Conservation (phyloP, 1,140 invertebrate genomes). For the Anoplolepis gracilipes region DNA sequence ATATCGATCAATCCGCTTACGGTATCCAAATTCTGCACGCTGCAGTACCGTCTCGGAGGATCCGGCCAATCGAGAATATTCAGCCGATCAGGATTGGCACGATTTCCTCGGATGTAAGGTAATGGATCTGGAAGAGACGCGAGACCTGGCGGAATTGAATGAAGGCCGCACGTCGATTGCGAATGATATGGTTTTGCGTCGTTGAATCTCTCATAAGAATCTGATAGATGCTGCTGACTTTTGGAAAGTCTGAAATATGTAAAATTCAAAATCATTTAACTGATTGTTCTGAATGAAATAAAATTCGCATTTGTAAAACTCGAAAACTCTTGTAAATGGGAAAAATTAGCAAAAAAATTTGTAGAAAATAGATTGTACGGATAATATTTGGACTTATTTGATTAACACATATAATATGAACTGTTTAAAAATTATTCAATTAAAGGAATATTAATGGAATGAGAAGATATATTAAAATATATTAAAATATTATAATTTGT, state of each 20-base stretch:
- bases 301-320: slow-evolving; percentile 9
- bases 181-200: slow-evolving; percentile 79
- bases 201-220: slow-evolving; percentile 81
- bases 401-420: not conserved
- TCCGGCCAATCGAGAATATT: slow-evolving; percentile 84
- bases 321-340: not conserved
- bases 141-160: slow-evolving; percentile 75
- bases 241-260: slow-evolving; percentile 81
- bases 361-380: not conserved
- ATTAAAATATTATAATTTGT: not conserved
- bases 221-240: slow-evolving; percentile 84
- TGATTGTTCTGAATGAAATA: not conserved
- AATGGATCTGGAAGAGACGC: slow-evolving; percentile 76
- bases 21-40: slow-evolving; percentile 83
- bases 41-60: slow-evolving; percentile 80
- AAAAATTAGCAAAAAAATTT: not conserved
- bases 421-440: not conserved
- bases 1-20: slow-evolving; percentile 84
- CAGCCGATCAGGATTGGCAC: slow-evolving; percentile 77
- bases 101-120: slow-evolving; percentile 66
- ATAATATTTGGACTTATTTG: not conserved
- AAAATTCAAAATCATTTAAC: not conserved
- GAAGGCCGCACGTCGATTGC: slow-evolving; percentile 80
- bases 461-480: not conserved
- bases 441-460: not conserved